Evolutionary conservation across 1,140 invertebrate species (phyloP), one percentile per base, ranked within the genome.

Genomic region (Sminthurides bifidus): DNA sequence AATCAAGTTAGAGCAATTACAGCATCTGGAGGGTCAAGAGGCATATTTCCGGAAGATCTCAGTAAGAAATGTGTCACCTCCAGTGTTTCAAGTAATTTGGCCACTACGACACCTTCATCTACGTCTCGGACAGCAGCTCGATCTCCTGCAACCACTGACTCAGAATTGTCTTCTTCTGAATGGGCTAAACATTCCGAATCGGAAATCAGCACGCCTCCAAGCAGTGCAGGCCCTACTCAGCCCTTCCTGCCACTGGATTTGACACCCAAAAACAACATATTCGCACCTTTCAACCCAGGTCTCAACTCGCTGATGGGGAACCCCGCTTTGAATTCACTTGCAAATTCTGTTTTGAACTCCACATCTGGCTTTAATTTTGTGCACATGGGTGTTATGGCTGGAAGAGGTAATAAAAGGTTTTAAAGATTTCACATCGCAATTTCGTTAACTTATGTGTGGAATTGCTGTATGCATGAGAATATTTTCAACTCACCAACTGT

Each of bases 381-480:
- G 65, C 83, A 82, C 68, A 81, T 82, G 69, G 81, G 81, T 64
- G 83, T 77, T 72, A 82, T 81, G 75, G 79, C 81, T 80, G 82
- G 83, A 82, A 82, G 54, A 37, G 17, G 26, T 33, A 33, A 33
- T 24, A 24, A 19, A 10, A 44, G 17, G 43, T 44, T 24, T 44
- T 10, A 44, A 44, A 10, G 23, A 19, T 8, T 8, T 10, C 8
- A 44, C 8, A 44, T 17, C 10, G 8, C 14, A 10, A 17, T 24
- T 24, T 14, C 10, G 17, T 44, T 35, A 35, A 35, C 8, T 43
- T 43, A n/a, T 6, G n/a, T 43, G 24, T 6, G 6, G 21, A 14
- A 21, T 23, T 43, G 24, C 17, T 10, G n/a, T 14, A 6, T 14
- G 6, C 41, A 14, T 21, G 24, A 15, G 10, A 43, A 43, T 10